A percentile compares a stretch with the other conserved stretches of the same genome.
phyloP scores from a whole-genome alignment of 2,113 vertebrate species.

The Oophaga pumilio region DNA sequence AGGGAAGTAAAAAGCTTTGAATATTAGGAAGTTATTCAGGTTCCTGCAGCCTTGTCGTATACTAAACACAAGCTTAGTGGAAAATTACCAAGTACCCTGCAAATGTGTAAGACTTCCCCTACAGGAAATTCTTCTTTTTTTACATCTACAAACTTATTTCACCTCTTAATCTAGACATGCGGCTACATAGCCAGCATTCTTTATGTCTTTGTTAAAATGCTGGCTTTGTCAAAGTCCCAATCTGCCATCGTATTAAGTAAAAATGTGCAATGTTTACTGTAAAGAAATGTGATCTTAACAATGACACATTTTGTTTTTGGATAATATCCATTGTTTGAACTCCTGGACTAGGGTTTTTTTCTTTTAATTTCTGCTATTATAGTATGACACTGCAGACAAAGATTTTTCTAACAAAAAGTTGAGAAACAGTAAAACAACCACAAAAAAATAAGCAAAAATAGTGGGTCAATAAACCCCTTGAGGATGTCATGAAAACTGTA shows the following conservation, averaged over 20 bases:
- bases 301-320: constrained; percentile 58
- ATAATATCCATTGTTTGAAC: constrained; percentile 49
- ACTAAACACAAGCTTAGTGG: constrained; percentile 21
- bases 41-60: neutral
- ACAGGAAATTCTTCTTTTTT: constrained; percentile 38
- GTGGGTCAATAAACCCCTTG: neutral
- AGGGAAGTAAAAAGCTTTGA: neutral
- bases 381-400: neutral
- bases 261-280: constrained; percentile 66
- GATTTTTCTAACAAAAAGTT: neutral
- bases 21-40: neutral
- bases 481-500: no score
- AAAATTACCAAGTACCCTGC: constrained; percentile 35
- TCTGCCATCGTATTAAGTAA: constrained; percentile 55
- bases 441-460: neutral
- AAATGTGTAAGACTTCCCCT: constrained; percentile 1
- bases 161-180: constrained; percentile 5
- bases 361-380: neutral
- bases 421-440: neutral
- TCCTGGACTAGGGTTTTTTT: neutral
- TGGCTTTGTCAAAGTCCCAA: constrained; percentile 59
- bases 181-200: constrained; percentile 17
- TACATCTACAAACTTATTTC: constrained; percentile 32
- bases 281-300: constrained; percentile 65
- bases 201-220: constrained; percentile 30